A percentile compares a stretch with the other conserved stretches of the same genome.
Conservation (phyloP, 2,797 vertebrate species). For the Sebastolobus altivelis region DNA sequence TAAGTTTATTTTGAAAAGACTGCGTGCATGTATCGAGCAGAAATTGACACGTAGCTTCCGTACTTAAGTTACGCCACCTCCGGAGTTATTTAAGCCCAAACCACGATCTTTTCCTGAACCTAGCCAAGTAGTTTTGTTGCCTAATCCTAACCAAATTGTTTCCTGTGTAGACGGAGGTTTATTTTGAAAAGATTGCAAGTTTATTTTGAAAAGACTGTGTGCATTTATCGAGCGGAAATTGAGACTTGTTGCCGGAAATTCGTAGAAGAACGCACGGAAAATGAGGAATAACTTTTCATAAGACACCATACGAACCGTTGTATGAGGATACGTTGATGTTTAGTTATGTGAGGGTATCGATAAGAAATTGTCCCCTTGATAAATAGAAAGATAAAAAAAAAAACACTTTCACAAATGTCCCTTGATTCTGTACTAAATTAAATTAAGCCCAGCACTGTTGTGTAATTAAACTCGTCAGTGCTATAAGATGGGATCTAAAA, state of each 20-base stretch:
- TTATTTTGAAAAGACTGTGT: too few relatives aligned
- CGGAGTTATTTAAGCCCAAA: too few relatives aligned
- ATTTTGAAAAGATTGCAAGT: too few relatives aligned
- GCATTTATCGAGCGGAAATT: background rate
- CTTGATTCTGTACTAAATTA: constrained; percentile 8
- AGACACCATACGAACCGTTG: background rate
- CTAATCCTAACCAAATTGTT: too few relatives aligned
- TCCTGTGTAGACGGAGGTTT: too few relatives aligned
- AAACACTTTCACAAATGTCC: constrained; percentile 13
- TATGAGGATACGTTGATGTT: constrained; percentile 10
- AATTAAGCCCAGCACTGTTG: background rate
- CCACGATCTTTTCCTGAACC: too few relatives aligned
- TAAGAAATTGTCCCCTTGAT: constrained; percentile 27
- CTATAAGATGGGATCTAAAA: constrained; percentile 26
- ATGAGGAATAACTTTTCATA: background rate
- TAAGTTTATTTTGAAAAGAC: background rate
- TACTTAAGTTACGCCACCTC: too few relatives aligned
- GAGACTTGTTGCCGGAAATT: background rate
- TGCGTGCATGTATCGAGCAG: too few relatives aligned
- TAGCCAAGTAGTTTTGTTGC: too few relatives aligned
- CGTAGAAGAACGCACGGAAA: background rate
- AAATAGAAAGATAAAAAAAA: constrained; percentile 16
- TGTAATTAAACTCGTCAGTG: constrained; percentile 27
- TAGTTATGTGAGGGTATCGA: constrained; percentile 27
- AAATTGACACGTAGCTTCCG: too few relatives aligned